Evolutionary conservation across 2,888 invertebrate species (phyloP), one percentile per base, ranked within the genome.

Genomic region (Sinodicranocentrus sp.): DNA sequence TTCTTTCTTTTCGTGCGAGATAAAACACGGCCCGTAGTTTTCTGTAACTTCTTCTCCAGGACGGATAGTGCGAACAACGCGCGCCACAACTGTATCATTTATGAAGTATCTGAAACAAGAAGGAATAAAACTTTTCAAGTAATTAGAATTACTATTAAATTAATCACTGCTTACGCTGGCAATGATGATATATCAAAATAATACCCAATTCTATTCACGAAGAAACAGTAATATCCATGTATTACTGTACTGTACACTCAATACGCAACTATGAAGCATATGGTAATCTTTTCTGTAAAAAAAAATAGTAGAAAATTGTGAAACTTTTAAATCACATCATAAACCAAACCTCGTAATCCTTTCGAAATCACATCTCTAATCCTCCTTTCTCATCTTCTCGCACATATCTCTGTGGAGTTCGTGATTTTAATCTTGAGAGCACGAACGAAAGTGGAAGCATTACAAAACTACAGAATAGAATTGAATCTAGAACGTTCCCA

Each of bases 1-100:
- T 65, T 94, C 93, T 25, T 90, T 90, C 2, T 92, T 88, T 63
- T 90, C 90, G 87, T 91, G 91, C 84, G 93, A 92, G 0, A 92
- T 93, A 89, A 95, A 96, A 88, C 95, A 92, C 0, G 96, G 96
- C 0, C 96, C 96, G 90, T 97, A 97, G 91, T 96, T 96, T 89
- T 96, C 96, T 0, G 94, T 93, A 0, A 96, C 92, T n/a, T 93
- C 89, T 54, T 95, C 94, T 0, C 94, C 94, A 0, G 92, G 90
- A 3, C 91, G 89, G 70, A 96, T 90, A 0, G 95, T 94, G 2
- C 94, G 92, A 0, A 92, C 92, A 0, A 95, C 93, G 8, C 93
- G 92, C 0, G 96, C 91, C 0, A 96, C 93, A 68, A 97, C 93
- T 77, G 93, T 93, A 79, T 93, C 94, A 0, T 95, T 95, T 43